Evolutionary conservation across 1,140 invertebrate genomes (phyloP), one percentile per base, ranked within the genome.

Genomic region (Solenopsis invicta): DNA sequence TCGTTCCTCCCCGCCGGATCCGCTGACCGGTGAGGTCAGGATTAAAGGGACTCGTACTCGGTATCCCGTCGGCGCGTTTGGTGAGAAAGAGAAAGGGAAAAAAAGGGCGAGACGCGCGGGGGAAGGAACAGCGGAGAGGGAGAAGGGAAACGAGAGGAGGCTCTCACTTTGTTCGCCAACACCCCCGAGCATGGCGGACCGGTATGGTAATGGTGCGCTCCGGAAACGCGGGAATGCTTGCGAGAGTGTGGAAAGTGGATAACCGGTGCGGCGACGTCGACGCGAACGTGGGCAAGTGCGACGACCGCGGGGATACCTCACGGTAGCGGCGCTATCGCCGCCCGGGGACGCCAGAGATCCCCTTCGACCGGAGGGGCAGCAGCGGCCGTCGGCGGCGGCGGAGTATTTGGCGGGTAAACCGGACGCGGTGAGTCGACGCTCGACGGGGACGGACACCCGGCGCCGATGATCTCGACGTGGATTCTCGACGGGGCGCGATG

Each of bases 351-450:
- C 81, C 87, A 75, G 52, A 56, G 41, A 29, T 29, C 29, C 64
- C 59, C 50, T 37, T 37, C 66, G 69, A 84, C 67, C 41, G 72
- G 67, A 80, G 77, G 52, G 67, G 90, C 88, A 75, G 69, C 66
- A 29, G 29, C 41, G 41, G 5, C 41, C 41, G 41, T 8, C 41
- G 41, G 41, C 8, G 37, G 24, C 67, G 12, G 4, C 21, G 24
- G 24, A 92, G 59, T 94, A 29, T 94, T 94, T 94, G 93, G 93
- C 93, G 93, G 92, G 93, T 87, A 89, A 90, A 74, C 29, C 45
- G 56, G n/a, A 37, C 45, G 45, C 9, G 5, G n/a, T 8, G 18
- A n/a, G n/a, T n/a, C n/a, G 54, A 9, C 45, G 45, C n/a, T 48
- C 6, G 29, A 69, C 21, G 66, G 4, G 18, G 34, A 10, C 52